Evolutionary conservation across 1,140 invertebrate species (phyloP).

Genomic region (Temnothorax longispinosus): DNA sequence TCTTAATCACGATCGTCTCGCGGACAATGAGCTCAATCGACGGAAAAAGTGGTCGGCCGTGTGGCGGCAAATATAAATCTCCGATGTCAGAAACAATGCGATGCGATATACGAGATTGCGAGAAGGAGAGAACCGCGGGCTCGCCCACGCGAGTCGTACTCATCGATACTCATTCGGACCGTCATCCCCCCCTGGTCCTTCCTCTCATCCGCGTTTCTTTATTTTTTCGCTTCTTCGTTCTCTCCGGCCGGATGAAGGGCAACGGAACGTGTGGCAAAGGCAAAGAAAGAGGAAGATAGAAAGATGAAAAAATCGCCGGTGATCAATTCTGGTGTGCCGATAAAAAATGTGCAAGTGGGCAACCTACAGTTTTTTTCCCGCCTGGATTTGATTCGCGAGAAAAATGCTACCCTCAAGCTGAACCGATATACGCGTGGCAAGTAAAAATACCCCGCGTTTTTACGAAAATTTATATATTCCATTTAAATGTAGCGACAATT

Average conservation of each 20-base stretch:
- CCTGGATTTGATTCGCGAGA: constrained; percentile 55
- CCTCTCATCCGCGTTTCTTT: background rate
- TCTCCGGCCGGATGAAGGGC: background rate
- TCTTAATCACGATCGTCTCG: constrained; percentile 80
- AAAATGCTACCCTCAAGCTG: constrained; percentile 51
- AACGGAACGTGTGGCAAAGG: background rate
- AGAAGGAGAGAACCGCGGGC: constrained; percentile 72
- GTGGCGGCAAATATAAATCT: constrained; percentile 79
- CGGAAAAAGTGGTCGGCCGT: constrained; percentile 78
- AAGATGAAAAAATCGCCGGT: constrained; percentile 58
- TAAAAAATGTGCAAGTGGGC: constrained; percentile 56
- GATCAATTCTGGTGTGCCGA: constrained; percentile 65
- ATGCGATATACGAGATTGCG: constrained; percentile 64
- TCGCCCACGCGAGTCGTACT: constrained; percentile 79
- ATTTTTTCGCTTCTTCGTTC: constrained; percentile 2
- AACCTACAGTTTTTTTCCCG: constrained; percentile 5
- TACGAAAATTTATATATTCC: background rate
- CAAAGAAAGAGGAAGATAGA: background rate
- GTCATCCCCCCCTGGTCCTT: background rate
- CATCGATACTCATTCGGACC: constrained; percentile 61
- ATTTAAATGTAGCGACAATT: background rate
- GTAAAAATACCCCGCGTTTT: constrained; percentile 48
- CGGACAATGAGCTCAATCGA: constrained; percentile 79
- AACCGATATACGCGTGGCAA: constrained; percentile 31
- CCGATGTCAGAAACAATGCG: constrained; percentile 81